Conservation (phyloP, 2,888 invertebrate species). For the Embidobia sp. region DNA sequence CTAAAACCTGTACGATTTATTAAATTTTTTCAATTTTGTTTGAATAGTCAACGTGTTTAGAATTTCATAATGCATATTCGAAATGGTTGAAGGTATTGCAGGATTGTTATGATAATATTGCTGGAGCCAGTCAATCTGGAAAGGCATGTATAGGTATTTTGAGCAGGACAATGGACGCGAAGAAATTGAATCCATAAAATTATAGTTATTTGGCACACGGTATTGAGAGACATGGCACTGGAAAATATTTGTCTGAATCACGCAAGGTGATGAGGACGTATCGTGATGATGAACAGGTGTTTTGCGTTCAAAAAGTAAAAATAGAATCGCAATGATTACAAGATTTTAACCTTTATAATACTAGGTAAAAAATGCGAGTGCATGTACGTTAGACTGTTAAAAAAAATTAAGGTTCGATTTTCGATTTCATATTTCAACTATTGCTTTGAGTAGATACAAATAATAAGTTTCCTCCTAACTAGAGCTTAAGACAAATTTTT, state of each 20-base stretch:
- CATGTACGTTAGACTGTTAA: too few species aligned
- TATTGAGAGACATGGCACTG: background rate
- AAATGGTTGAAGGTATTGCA: conserved; percentile 22
- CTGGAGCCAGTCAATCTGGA: conserved; percentile 27
- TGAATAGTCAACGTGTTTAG: conserved; percentile 16
- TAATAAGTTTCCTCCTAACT: too few species aligned
- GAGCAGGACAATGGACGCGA: conserved; percentile 26
- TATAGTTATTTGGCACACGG: conserved; percentile 1
- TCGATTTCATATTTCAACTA: too few species aligned
- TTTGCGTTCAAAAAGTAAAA: background rate
- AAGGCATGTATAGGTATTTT: conserved; percentile 28
- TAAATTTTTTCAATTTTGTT: conserved; percentile 31
- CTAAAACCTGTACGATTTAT: conserved; percentile 29
- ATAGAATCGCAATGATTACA: too few species aligned
- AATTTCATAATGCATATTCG: conserved; percentile 46
- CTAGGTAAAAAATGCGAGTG: too few species aligned
- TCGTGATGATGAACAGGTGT: background rate
- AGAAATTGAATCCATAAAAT: conserved; percentile 41
- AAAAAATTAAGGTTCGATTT: too few species aligned
- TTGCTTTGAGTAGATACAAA: too few species aligned
- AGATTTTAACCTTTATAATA: too few species aligned
- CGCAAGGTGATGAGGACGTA: background rate
- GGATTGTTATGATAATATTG: conserved; percentile 54
- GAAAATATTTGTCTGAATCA: conserved; percentile 1
- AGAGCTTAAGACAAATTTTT: too few species aligned